These are phyloP conservation scores for Gyps fulvus DNA, from an alignment of 2,113 vertebrate species.

Conservation along the genomic window DNA sequence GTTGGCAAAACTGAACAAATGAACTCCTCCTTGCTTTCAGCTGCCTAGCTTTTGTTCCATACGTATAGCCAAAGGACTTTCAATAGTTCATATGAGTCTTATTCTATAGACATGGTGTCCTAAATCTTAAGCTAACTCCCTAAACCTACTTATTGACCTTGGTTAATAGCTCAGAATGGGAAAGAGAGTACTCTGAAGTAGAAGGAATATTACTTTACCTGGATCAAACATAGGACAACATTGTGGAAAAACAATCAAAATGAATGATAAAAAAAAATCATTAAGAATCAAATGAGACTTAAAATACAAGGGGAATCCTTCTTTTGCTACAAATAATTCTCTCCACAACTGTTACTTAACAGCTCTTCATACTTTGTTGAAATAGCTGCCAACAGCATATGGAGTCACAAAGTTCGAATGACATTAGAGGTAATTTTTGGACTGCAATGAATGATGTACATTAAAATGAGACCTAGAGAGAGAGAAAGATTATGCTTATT, in stretches of 20 bases:
- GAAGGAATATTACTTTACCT: neutral
- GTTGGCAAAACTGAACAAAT: neutral
- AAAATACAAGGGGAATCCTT: fast-evolving
- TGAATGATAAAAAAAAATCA: neutral
- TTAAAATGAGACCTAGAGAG: neutral
- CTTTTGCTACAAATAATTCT: neutral
- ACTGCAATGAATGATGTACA: neutral
- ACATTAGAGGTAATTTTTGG: neutral
- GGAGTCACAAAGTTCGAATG: neutral
- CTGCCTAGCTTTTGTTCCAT: neutral
- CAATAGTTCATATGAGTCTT: neutral
- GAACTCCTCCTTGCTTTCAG: neutral
- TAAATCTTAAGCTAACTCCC: neutral
- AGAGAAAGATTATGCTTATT: neutral
- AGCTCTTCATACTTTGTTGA: neutral
- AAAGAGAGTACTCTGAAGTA: neutral
- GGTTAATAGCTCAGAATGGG: neutral
- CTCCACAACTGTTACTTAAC: neutral
- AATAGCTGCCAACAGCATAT: neutral
- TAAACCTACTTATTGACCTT: neutral
- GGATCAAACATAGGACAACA: neutral
- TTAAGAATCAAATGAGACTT: neutral
- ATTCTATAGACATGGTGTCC: neutral
- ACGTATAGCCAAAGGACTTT: neutral
- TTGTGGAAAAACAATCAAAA: neutral